Conservation (phyloP, 2,797 vertebrate species). For the Rhynchonycteris naso region DNA sequence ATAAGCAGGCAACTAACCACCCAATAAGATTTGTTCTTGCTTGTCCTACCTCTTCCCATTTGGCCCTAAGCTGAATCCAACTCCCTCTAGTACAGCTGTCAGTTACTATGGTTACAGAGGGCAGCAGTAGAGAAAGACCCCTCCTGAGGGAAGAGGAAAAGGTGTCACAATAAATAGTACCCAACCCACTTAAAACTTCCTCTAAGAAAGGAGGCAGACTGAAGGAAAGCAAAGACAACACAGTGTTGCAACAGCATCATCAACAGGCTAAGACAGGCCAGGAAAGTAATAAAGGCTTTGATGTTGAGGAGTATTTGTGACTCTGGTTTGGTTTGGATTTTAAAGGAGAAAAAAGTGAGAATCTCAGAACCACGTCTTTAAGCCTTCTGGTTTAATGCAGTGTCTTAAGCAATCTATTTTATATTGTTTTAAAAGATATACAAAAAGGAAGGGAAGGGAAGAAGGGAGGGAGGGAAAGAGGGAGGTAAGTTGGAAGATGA, state of each 20-base stretch:
- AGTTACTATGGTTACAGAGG: conserved; percentile 55
- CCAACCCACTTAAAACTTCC: conserved; percentile 11
- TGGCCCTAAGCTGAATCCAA: conserved; percentile 47
- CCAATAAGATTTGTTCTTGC: conserved; percentile 21
- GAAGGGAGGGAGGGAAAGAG: too few relatives aligned
- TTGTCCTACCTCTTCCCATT: background rate
- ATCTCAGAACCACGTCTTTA: background rate
- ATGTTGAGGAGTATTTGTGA: background rate
- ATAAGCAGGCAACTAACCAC: conserved; percentile 14
- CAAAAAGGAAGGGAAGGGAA: background rate
- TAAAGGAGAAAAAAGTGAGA: conserved; percentile 14
- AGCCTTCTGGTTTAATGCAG: background rate
- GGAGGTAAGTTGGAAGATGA: too few relatives aligned
- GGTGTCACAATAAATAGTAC: background rate
- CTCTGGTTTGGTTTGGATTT: background rate
- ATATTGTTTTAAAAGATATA: background rate
- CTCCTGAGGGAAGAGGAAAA: background rate
- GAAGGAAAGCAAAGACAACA: conserved; percentile 23
- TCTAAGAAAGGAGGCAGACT: background rate
- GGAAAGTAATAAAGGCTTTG: background rate
- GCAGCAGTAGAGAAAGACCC: background rate
- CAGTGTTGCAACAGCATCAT: background rate
- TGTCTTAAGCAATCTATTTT: background rate
- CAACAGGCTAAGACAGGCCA: background rate
- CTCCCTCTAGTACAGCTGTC: conserved; percentile 31